Evolutionary conservation across 2,797 vertebrate genomes (phyloP).

Genomic region (Dryobates pubescens): DNA sequence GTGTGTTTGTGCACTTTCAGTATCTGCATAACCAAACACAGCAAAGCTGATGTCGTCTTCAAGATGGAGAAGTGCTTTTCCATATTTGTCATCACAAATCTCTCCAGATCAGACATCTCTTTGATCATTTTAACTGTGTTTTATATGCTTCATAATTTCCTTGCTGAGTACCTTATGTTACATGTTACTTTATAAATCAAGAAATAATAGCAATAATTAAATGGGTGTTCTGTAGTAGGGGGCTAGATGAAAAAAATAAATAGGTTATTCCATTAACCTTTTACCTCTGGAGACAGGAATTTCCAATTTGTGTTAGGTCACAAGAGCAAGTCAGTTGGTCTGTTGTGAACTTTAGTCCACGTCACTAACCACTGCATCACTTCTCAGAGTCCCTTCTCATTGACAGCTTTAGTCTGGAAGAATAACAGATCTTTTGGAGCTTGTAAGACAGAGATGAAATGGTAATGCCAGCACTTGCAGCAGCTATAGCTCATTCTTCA

Average conservation of each 20-base stretch:
- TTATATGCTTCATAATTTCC: slow-evolving; percentile 58
- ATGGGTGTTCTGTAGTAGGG: slow-evolving; percentile 20
- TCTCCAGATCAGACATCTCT: slow-evolving; percentile 53
- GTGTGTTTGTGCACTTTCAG: background rate
- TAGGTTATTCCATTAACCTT: slow-evolving; percentile 72
- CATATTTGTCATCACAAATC: slow-evolving; percentile 45
- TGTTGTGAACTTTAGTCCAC: slow-evolving; percentile 46
- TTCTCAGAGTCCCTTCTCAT: slow-evolving; percentile 10
- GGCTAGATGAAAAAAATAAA: slow-evolving; percentile 41
- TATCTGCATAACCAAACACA: background rate
- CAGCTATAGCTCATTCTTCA: background rate
- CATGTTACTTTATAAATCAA: slow-evolving; percentile 61
- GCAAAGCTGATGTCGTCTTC: slow-evolving; percentile 20
- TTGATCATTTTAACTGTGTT: slow-evolving; percentile 62
- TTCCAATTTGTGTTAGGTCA: slow-evolving; percentile 62
- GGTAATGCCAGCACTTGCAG: background rate
- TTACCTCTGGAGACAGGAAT: slow-evolving; percentile 63
- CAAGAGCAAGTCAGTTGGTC: slow-evolving; percentile 51
- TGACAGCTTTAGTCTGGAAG: slow-evolving; percentile 40
- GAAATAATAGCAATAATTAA: slow-evolving; percentile 71
- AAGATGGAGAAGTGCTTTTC: slow-evolving; percentile 51
- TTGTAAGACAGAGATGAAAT: slow-evolving; percentile 29
- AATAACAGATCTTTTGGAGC: slow-evolving; percentile 34
- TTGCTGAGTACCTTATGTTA: slow-evolving; percentile 64
- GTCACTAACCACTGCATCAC: slow-evolving; percentile 15